Conservation (phyloP, 2,797 vertebrate genomes). For the Peromyscus eremicus region DNA sequence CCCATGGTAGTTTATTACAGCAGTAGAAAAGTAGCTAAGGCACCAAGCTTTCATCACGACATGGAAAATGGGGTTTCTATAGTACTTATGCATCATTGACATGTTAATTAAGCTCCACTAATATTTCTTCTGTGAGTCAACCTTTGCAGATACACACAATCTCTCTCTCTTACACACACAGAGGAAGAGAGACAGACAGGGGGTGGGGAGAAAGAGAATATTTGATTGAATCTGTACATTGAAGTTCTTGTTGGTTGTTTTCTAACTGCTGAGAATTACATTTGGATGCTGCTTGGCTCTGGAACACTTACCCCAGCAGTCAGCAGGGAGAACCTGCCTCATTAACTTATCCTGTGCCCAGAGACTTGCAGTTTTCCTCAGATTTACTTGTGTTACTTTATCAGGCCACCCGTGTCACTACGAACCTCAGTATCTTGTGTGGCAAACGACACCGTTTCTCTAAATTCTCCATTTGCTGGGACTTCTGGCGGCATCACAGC, state of each 20-base stretch:
- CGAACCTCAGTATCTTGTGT: not conserved
- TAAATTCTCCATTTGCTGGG: slow-evolving; percentile 67
- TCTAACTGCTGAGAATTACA: not conserved
- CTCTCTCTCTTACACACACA: not conserved
- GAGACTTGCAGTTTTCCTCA: not conserved
- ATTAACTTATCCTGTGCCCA: slow-evolving; percentile 20
- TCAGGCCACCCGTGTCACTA: slow-evolving; percentile 6
- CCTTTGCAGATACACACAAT: not conserved
- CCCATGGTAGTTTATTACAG: not conserved
- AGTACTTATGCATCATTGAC: slow-evolving; percentile 6
- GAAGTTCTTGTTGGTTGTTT: not conserved
- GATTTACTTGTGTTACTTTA: slow-evolving; percentile 6
- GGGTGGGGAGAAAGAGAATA: not conserved
- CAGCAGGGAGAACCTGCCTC: slow-evolving; percentile 52
- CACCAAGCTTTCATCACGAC: not conserved
- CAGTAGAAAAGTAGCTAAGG: not conserved
- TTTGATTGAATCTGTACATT: not conserved
- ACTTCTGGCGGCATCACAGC: slow-evolving; percentile 64
- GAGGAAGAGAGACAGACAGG: not conserved
- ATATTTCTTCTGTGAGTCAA: not conserved
- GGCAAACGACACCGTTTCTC: slow-evolving; percentile 40
- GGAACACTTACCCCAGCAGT: not conserved
- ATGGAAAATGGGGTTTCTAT: not conserved
- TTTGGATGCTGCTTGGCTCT: slow-evolving; percentile 2
- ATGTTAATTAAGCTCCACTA: slow-evolving; percentile 10